Evolutionary conservation across 2,888 invertebrate genomes (phyloP).

Genomic region (Acanthococcus lagerstroemiae): DNA sequence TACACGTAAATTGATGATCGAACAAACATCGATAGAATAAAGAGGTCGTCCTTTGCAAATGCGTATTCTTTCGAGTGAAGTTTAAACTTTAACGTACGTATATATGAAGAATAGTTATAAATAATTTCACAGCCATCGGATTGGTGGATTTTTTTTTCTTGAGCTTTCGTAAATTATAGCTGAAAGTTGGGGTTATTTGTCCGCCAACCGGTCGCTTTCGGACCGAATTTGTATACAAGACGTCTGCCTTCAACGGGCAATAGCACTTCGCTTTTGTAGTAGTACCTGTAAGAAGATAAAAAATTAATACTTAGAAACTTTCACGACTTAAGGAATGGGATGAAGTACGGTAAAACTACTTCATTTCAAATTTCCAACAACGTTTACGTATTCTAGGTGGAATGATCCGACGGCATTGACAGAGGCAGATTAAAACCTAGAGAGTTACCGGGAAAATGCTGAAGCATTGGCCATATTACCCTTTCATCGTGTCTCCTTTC

Average conservation of each 20-base stretch:
- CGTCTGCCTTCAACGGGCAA: constrained; percentile 64
- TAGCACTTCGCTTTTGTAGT: constrained; percentile 65
- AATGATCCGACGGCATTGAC: no score
- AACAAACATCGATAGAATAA: no score
- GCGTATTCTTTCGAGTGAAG: no score
- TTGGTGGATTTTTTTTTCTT: constrained; percentile 29
- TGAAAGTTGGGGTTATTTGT: constrained; percentile 52
- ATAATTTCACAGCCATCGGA: constrained; percentile 28
- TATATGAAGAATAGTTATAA: constrained; percentile 28
- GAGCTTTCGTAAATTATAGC: constrained; percentile 27
- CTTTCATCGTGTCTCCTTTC: no score
- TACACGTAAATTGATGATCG: no score
- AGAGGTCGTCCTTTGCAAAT: no score
- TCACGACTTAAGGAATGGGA: background rate
- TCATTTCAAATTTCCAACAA: no score
- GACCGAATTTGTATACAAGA: constrained; percentile 71
- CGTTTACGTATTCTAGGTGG: no score
- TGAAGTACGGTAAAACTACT: background rate
- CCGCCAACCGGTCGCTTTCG: constrained; percentile 66
- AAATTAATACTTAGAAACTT: background rate
- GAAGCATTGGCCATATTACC: no score
- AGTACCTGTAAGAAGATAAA: constrained; percentile 57
- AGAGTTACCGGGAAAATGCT: no score
- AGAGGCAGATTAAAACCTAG: no score
- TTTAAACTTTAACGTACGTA: constrained; percentile 29